These are phyloP conservation scores for Pteropus alecto DNA, from an alignment of 2,113 vertebrate species.

Conservation along the genomic window DNA sequence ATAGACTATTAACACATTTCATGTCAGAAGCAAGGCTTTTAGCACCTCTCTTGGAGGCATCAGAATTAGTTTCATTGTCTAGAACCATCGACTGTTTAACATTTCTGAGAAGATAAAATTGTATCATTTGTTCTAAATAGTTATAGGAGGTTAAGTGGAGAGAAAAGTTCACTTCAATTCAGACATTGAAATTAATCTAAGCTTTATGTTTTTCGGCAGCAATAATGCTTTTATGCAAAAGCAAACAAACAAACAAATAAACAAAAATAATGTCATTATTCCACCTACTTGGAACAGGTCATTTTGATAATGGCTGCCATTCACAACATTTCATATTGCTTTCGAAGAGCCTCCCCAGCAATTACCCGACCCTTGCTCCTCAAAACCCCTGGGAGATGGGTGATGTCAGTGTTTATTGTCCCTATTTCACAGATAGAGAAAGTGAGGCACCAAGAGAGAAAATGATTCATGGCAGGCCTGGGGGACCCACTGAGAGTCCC, in stretches of 20 bases:
- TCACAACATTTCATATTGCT: neutral
- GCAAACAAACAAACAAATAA: neutral
- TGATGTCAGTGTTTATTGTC: neutral
- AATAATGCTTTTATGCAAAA: neutral
- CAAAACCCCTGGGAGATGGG: neutral
- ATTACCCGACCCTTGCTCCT: neutral
- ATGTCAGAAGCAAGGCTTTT: neutral
- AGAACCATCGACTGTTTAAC: neutral
- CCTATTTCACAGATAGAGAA: slow-evolving; percentile 32
- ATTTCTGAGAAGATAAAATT: slow-evolving; percentile 22
- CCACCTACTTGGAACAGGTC: neutral
- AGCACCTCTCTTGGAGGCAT: neutral
- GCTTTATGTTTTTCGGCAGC: neutral
- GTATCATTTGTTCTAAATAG: neutral
- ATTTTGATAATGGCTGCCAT: neutral
- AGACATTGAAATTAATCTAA: neutral
- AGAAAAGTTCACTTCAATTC: neutral
- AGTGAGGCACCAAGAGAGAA: neutral
- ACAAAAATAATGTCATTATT: neutral
- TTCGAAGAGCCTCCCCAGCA: neutral
- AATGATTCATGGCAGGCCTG: neutral
- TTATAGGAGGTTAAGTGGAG: neutral
- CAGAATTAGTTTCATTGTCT: neutral
- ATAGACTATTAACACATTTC: neutral
- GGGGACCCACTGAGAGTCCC: neutral